These are phyloP conservation scores for Trichomycterus rosablanca DNA, from an alignment of 2,113 vertebrate species.

Conservation along the genomic window DNA sequence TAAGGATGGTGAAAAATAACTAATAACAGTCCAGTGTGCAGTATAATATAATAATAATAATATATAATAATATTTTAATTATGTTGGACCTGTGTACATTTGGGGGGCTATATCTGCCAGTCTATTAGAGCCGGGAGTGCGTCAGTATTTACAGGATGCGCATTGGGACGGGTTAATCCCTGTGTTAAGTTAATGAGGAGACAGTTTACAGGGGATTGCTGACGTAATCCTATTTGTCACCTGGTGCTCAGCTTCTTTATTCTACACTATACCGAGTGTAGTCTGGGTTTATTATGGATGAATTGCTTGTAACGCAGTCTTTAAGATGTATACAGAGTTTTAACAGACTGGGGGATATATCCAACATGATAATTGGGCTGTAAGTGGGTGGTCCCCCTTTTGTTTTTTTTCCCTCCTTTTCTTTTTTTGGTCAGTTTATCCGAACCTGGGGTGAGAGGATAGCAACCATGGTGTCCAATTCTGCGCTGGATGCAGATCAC, in stretches of 20 bases:
- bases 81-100: no score
- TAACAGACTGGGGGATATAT: constrained; percentile 47
- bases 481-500: neutral
- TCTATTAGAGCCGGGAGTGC: constrained; percentile 47
- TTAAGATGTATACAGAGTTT: constrained; percentile 54
- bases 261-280: constrained; percentile 57
- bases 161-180: constrained; percentile 56
- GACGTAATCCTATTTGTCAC: constrained; percentile 58
- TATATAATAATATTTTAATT: no score
- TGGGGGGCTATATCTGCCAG: no score
- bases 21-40: no score
- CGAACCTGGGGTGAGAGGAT: constrained; percentile 51
- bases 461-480: constrained; percentile 52
- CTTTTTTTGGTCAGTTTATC: constrained; percentile 19
- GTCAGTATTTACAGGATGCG: constrained; percentile 53
- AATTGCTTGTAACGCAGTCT: constrained; percentile 66
- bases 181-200: constrained; percentile 52
- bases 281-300: constrained; percentile 65
- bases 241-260: constrained; percentile 58
- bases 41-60: no score
- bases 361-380: constrained; percentile 60
- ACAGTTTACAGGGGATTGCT: constrained; percentile 54
- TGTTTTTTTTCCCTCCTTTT: constrained; percentile 30
- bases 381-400: constrained; percentile 72
- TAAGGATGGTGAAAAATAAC: no score